Evolutionary conservation across 2,113 vertebrate genomes (phyloP), one percentile per base, ranked within the genome.

Genomic region (Tinamus guttatus): DNA sequence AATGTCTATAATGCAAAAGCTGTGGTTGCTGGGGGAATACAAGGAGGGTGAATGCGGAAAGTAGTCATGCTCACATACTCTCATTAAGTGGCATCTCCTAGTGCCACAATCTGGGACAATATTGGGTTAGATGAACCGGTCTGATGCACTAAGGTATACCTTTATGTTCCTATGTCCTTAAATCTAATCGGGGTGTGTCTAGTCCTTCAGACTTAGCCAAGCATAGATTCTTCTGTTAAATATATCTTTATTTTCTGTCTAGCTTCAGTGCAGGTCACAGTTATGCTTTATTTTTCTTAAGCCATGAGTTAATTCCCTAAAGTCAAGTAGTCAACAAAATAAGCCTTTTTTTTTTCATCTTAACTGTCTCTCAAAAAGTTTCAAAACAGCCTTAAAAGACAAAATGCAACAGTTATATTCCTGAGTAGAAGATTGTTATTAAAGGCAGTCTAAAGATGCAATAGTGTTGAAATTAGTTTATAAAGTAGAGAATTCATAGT

Each of bases 211-310:
- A 70, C 28, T 45, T 13, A 77, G 38, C 21, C 69, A 68, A 88
- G 63, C n/a, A 56, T 62, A 34, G 14, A 86, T 75, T 81, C 5
- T 56, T 83, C 47, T 89, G 2, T 47, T 88, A 67, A 38, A 32
- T 51, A 51, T 34, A 6, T 36, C 2, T 24, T 71, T 58, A 58
- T 82, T 89, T 83, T 68, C 28, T 93, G 21, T 30, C 76, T 81
- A 76, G 47, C 58, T 93, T 86, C 51, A 76, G 12, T 9, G 25
- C 71, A 68, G 79, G 85, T 28, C 1, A 49, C 6, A 63, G 81
- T 93, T 88, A 27, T 54, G 1, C 36, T 86, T 92, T 70, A 18
- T 85, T 90, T 79, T 76, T 58, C 47, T 76, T 90, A 32, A 81
- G 14, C 24, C 11, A 16, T 13, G 12, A 68, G 38, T 78, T 88